Conservation (phyloP, 2,797 vertebrate genomes). For the Xiphorhynchus erythropygius region DNA sequence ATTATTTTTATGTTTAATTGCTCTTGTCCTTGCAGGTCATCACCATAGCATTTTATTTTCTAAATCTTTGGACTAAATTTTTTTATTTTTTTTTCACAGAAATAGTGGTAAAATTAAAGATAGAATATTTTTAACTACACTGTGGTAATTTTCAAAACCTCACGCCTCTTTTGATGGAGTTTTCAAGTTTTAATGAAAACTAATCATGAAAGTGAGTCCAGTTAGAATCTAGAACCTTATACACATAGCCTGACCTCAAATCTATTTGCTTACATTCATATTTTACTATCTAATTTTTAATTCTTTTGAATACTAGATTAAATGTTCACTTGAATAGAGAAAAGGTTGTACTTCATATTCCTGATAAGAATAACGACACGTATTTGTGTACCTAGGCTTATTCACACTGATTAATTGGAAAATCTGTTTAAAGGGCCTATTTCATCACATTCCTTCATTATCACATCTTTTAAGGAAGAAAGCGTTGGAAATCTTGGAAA, state of each 20-base stretch:
- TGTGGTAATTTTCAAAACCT: neutral
- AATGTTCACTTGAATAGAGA: neutral
- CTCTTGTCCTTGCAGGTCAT: neutral
- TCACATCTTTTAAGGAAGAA: neutral
- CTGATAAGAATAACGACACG: neutral
- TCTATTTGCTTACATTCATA: neutral
- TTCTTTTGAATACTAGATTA: neutral
- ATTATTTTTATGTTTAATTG: neutral
- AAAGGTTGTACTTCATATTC: neutral
- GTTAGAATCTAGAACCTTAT: neutral
- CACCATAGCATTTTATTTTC: neutral
- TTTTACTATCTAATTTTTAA: neutral
- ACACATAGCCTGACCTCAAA: neutral
- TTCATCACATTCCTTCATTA: neutral
- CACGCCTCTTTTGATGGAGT: neutral
- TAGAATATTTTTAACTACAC: neutral
- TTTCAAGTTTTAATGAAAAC: neutral
- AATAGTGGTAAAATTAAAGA: neutral
- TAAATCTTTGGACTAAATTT: neutral
- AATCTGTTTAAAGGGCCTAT: neutral
- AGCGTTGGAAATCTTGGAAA: neutral
- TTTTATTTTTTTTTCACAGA: neutral
- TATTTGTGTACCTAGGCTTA: neutral
- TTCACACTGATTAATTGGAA: neutral
- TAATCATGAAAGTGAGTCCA: neutral